Evolutionary conservation across 2,113 vertebrate genomes (phyloP).

Genomic region (Rattus rattus): DNA sequence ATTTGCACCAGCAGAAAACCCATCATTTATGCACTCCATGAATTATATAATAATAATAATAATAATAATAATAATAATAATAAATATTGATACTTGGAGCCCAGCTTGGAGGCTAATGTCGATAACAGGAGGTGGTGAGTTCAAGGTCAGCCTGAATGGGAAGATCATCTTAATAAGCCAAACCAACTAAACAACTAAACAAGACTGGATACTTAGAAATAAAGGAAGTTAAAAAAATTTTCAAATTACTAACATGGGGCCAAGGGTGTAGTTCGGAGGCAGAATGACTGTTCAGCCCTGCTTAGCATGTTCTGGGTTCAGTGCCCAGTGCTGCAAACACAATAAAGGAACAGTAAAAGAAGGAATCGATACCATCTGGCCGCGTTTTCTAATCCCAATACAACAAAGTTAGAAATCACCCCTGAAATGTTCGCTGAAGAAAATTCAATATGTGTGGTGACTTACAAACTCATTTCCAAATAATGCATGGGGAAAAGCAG

Average conservation of each 20-base stretch:
- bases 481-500: constrained; percentile 27
- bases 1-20: not conserved
- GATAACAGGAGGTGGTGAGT: not conserved
- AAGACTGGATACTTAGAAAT: not conserved
- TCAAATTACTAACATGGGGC: not conserved
- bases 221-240: not conserved
- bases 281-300: not conserved
- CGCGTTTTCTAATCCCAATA: constrained; percentile 49
- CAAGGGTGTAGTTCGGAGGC: not conserved
- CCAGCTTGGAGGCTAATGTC: not conserved
- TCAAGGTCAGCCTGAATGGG: not conserved
- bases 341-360: not conserved
- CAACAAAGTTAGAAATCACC: constrained; percentile 49
- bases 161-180: not conserved
- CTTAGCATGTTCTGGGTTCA: not conserved
- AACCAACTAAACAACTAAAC: not conserved
- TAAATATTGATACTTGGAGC: not conserved
- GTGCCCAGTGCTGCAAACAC: not conserved
- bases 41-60: not conserved
- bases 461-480: constrained; percentile 62
- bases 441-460: constrained; percentile 57
- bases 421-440: constrained; percentile 42
- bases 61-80: not conserved
- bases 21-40: constrained; percentile 6
- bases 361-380: not conserved